These are phyloP conservation scores for Todus mexicanus DNA, from an alignment of 2,797 vertebrate species.

Conservation along the genomic window DNA sequence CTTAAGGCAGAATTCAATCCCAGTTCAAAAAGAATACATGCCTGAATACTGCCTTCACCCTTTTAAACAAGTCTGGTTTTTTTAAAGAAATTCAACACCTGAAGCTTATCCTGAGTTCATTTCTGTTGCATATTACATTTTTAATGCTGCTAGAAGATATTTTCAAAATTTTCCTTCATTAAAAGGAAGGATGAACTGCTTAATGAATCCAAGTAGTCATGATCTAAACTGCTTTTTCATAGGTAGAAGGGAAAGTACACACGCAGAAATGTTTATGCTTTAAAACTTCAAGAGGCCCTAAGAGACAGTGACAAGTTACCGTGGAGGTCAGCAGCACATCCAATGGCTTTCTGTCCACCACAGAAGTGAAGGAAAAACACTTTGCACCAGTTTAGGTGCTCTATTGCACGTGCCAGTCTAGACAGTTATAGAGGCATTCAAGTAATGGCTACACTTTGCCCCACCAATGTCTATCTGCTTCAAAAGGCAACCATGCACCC, in stretches of 20 bases:
- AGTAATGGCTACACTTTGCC: background rate
- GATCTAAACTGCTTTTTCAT: background rate
- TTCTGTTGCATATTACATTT: background rate
- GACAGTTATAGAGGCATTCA: background rate
- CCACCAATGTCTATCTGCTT: rapidly evolving
- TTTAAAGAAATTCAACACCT: background rate
- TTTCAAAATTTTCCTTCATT: background rate
- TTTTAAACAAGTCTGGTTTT: background rate
- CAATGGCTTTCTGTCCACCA: background rate
- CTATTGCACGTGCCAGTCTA: rapidly evolving
- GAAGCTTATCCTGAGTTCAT: background rate
- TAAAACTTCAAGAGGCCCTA: background rate
- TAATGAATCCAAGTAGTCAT: background rate
- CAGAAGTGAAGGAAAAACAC: background rate
- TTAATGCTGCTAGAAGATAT: background rate
- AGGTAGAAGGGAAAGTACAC: background rate
- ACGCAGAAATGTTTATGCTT: background rate
- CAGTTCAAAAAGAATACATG: background rate
- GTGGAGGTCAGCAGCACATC: background rate
- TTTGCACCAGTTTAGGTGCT: background rate
- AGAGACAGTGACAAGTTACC: background rate
- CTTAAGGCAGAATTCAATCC: background rate
- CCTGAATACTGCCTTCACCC: background rate
- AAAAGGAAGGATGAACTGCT: background rate
- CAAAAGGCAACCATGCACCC: background rate